Evolutionary conservation across 2,888 invertebrate genomes (phyloP).

Genomic region (Sturmia bella): DNA sequence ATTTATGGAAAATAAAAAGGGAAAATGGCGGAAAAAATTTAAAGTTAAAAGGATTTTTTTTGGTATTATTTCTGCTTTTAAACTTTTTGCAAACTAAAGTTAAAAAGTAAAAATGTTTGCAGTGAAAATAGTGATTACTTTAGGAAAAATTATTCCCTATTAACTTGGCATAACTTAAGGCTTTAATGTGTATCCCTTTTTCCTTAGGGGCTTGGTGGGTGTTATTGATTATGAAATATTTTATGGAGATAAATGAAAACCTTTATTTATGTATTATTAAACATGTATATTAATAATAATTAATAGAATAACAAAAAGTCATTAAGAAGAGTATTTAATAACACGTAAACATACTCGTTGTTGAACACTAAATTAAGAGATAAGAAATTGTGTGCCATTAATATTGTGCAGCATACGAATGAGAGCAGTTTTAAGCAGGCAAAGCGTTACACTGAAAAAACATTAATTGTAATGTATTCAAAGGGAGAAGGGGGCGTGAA

Average conservation of each 20-base stretch:
- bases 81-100: no score
- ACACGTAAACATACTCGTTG: background rate
- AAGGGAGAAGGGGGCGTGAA: no score
- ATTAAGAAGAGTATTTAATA: constrained; percentile 29
- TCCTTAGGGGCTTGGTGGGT: background rate
- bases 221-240: background rate
- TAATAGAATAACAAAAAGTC: constrained; percentile 39
- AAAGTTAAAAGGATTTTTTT: no score
- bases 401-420: constrained; percentile 2
- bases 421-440: background rate
- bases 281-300: constrained; percentile 51
- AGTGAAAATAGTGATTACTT: no score
- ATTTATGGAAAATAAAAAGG: background rate
- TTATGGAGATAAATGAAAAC: constrained; percentile 30
- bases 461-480: no score
- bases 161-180: constrained; percentile 1
- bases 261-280: constrained; percentile 51
- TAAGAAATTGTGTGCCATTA: constrained; percentile 27
- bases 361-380: constrained; percentile 47
- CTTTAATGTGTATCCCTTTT: constrained; percentile 6
- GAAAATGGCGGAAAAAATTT: background rate
- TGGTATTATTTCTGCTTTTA: no score
- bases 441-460: constrained; percentile 13
- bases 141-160: background rate
- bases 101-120: no score